Conservation (phyloP, 2,888 invertebrate species). For the Scaptomyza tumidula region DNA sequence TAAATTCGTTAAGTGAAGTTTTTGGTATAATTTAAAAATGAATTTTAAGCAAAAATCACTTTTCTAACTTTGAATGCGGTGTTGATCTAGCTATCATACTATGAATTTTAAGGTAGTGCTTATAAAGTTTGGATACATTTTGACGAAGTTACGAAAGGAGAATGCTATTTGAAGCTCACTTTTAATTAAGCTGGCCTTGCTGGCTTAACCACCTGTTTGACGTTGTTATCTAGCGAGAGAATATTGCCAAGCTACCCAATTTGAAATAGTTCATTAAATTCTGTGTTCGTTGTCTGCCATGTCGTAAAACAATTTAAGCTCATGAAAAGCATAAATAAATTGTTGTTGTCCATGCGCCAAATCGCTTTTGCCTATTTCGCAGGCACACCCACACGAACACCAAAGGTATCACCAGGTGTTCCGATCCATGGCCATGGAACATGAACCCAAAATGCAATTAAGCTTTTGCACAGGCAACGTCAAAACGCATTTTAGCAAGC, state of each 20-base stretch:
- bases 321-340: slow-evolving; percentile 52
- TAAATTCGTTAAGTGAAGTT: no score
- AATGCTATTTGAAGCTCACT: no score
- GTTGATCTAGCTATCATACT: no score
- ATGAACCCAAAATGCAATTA: slow-evolving; percentile 68
- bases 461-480: slow-evolving; percentile 63
- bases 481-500: slow-evolving; percentile 64
- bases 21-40: no score
- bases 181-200: no score
- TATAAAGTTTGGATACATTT: no score
- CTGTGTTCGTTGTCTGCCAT: background rate
- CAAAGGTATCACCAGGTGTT: slow-evolving; percentile 23
- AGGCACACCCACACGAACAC: background rate
- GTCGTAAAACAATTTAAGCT: slow-evolving; percentile 48
- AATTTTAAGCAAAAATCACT: no score
- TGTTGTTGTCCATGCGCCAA: slow-evolving; percentile 40
- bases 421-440: slow-evolving; percentile 36
- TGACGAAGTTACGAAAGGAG: no score
- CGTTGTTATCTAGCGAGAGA: background rate
- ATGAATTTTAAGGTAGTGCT: no score
- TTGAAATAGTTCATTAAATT: slow-evolving; percentile 30
- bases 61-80: no score
- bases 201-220: background rate
- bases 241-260: background rate
- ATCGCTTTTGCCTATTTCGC: slow-evolving; percentile 40